Base-by-base conservation (phyloP, 2,888 invertebrate species). In the Cataglyphis albicans region DNA sequence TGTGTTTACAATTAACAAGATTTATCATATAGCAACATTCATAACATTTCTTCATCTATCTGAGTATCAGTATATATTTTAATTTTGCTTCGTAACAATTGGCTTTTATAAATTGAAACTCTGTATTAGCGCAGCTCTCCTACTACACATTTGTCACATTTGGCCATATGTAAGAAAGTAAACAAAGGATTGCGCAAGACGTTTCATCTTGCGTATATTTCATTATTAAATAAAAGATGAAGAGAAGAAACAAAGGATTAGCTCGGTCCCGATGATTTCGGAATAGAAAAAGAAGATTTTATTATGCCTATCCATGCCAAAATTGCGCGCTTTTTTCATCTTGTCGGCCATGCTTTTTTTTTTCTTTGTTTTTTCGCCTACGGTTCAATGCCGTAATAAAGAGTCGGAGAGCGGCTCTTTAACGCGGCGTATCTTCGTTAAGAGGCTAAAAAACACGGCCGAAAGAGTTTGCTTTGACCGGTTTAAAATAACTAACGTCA, bases 401-500 rank as follows among this genome's bases (percentile, higher is more conserved):
- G 5, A 9, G 21, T 1, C 52, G 3, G 21, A 21, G 44, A 18
- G 89, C 89, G 83, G 84, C 87, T 89, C 86, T 91, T 92, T 90
- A 91, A 92, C 90, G 91, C 83, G 82, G 89, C 91, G 91, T 88
- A 89, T 91, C 92, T 93, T 92, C 92, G 92, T 92, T 93, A 92
- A 91, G 90, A 91, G 90, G 90, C 89, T 89, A 85, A 91, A 92
- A 52, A 92, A 90, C 87, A 74, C 86, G 88, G 52, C 73, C 84
- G 83, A 90, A 90, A 92, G 52, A 52, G 92, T 93, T 93, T 92
- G 92, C 93, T 93, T 93, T 93, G 90, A 90, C 89, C 91, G 91
- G 91, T 92, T 92, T 93, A 93, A 93, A 94, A 93, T 93, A 93
- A 81, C 92, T 90, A 91, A 90, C 91, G 87, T 80, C 90, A 76